Base-by-base conservation (phyloP, 2,888 invertebrate genomes). In the Heteromyza rotundicornis region DNA sequence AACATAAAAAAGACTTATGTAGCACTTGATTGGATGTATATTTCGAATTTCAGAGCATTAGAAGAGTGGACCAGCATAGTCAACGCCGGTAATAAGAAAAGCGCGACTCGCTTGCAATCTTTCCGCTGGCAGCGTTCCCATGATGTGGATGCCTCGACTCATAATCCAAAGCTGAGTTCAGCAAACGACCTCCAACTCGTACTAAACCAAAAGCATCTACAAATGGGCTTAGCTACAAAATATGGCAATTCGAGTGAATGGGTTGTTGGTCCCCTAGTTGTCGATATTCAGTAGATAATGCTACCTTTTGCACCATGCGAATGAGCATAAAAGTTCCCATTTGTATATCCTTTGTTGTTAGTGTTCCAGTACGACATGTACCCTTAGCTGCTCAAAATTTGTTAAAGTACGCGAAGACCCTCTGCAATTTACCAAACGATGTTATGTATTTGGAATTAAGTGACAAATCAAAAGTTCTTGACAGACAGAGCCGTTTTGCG, bases 131-230 rank as follows among this genome's bases (percentile, higher is more conserved):
- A 47, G 47, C 3, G 3, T 47, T 3, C 47, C 60, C 55, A 60
- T 60, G 3, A 49, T 40, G 10, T 54, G 64, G 64, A 55, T 62
- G 64, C 24, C 16, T 40, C 12, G 59, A 52, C 12, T 60, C 55
- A 52, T 56, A 62, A 40, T 51, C 58, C 2, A 60, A 40, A 5
- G 23, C 17, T 16, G 64, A 64, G 23, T 64, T 55, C 16, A 50
- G n/a, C 24, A 64, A 51, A 16, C 59, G 61, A 1, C 61, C 64
- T 7, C 58, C 59, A 12, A 64, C 62, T 7, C 60, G 60, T 35
- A 65, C 27, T 8, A 60, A 16, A 17, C 65, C 59, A 56, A 54
- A 56, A n/a, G 22, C 14, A 40, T 63, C 64, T 2, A 65, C 17
- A 47, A 65, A 62, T 1, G 65, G 58, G 8, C 35, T 19, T 20